Base-by-base conservation (phyloP, 2,888 invertebrate genomes). In the Neelides folsomi region DNA sequence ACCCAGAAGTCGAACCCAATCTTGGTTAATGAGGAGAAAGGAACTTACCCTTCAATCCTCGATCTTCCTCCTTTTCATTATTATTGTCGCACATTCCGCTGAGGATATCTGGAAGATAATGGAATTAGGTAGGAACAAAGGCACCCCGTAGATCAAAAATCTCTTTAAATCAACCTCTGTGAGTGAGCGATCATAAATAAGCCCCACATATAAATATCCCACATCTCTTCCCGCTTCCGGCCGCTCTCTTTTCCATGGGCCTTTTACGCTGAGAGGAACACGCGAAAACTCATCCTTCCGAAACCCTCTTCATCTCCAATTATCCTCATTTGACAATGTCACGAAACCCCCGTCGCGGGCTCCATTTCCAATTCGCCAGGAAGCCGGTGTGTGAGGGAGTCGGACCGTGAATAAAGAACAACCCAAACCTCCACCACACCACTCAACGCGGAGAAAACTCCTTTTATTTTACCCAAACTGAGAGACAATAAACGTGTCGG, bases 21-120 rank as follows among this genome's bases (percentile, higher is more conserved):
- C n/a, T n/a, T n/a, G n/a, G n/a, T n/a, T n/a, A n/a, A n/a, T n/a
- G n/a, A n/a, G n/a, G n/a, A n/a, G n/a, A 27, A 5, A 51, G 16
- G 9, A 49, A 64, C 70, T 71, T 70, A 83, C 82, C 83, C 81
- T 82, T 83, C 69, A 76, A 78, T 71, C 82, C 82, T 69, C 80
- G 77, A 66, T 83, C 83, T 68, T 83, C 83, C 71, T 83, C 83
- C 67, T 71, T 71, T 64, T 72, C 72, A 65, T 70, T 70, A 68
- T 75, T 80, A 75, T 77, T 80, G 71, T 82, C 81, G 72, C 76
- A 78, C 68, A 82, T 79, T 66, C 82, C 82, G 75, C 82, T 82
- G 73, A 82, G 76, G 69, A 81, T 80, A 77, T 83, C 82, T 82
- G 38, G 18, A 48, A 20, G 19, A 16, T 34, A 37, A 37, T 7